Base-by-base conservation (phyloP, 2,113 vertebrate species). In the Globicephala melas region DNA sequence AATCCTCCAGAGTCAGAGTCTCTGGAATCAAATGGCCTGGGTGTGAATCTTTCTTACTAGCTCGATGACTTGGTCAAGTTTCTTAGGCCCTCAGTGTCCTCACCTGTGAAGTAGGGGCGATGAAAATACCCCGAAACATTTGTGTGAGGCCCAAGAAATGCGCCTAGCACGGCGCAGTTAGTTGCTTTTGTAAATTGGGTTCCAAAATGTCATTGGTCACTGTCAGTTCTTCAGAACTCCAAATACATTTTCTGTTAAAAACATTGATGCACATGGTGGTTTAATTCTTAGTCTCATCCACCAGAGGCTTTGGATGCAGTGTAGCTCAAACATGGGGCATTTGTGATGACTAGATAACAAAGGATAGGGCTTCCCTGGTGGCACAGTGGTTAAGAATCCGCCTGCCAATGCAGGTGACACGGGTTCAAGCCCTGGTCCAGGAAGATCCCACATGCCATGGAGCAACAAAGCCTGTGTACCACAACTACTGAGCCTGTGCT, bases 71-170 rank as follows among this genome's bases (percentile, higher is more conserved):
- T 36, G 79, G 44, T 33, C 33, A 90, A 53, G 58, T 53, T 65
- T 79, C 88, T 50, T 76, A 79, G 73, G 62, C 33, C 73, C 33
- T 90, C 73, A 31, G 31, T 65, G 41, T 33, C 88, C 41, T 65
- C 1, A 0, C 73, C 33, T 90, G 44, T n/a, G 36, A 36, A 38
- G 88, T 62, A 12, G 62, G 47, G n/a, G 31, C 17, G 33, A 91
- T 68, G 33, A 58, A 33, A 80, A 80, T 33, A 23, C 47, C 62
- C 28, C 8, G 3, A 28, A 68, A 18, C 21, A 8, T 58, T 36
- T 91, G 18, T 41, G 20, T 58, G 62, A 68, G 65, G n/a, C 89
- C n/a, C 89, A 53, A 21, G 18, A 67, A 33, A 41, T 6, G 62
- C 28, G 15, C 26, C 62, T 41, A 38, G 47, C n/a, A 17, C 62